Conservation (phyloP, 2,113 vertebrate genomes). For the Tursiops truncatus region DNA sequence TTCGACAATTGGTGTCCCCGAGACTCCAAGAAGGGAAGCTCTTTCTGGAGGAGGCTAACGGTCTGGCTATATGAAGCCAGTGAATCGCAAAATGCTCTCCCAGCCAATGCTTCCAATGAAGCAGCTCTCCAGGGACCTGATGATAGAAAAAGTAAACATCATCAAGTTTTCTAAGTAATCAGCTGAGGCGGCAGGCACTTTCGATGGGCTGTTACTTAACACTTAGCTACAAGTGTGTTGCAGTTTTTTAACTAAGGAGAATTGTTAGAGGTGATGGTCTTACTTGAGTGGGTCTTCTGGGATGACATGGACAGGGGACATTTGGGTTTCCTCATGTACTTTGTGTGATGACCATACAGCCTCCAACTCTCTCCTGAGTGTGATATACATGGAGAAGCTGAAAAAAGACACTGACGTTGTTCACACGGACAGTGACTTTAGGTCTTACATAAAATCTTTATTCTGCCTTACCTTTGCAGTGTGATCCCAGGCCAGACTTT, state of each 20-base stretch:
- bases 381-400: background rate
- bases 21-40: background rate
- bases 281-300: background rate
- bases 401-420: background rate
- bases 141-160: background rate
- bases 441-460: background rate
- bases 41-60: background rate
- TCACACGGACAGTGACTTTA: background rate
- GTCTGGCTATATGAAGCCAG: background rate
- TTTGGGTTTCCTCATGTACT: background rate
- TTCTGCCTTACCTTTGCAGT: background rate
- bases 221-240: background rate
- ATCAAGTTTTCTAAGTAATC: background rate
- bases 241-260: background rate
- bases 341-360: background rate
- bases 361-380: background rate
- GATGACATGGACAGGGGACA: background rate
- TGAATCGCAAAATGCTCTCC: background rate
- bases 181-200: background rate
- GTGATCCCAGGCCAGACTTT: background rate
- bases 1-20: rapidly evolving
- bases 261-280: background rate
- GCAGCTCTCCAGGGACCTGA: background rate
- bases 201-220: background rate
- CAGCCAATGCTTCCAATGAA: background rate